Evolutionary conservation across 2,797 vertebrate genomes (phyloP), one percentile per base, ranked within the genome.

Genomic region (Harpagifer antarcticus): DNA sequence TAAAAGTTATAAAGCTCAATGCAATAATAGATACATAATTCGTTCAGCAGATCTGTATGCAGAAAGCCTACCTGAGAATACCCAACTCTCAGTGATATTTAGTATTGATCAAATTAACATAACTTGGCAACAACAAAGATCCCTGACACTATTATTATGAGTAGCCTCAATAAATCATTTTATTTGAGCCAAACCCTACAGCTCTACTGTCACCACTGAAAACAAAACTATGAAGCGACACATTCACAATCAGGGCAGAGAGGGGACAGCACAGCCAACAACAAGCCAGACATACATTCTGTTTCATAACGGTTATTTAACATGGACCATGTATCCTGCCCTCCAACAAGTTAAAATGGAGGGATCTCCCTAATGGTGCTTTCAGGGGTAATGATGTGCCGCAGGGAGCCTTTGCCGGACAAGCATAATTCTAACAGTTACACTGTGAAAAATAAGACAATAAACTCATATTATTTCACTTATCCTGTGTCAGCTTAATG

Each of bases 311-410:
- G 6, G 58, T 37, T 72, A 60, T 58, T 27, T 69, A 76, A 75
- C 45, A 72, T 61, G 40, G 49, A 42, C n/a, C 45, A 57, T 71
- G 47, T 42, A 63, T 73, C 50, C 72, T 63, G 72, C 42, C 50
- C 69, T 78, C 72, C 69, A 83, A 66, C 87, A 71, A 77, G 70
- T 86, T 83, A 72, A 83, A 85, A 74, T 69, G 58, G 80, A 81
- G 71, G 58, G 74, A 83, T 83, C 67, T 78, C 76, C 80, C 72
- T 79, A 57, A 84, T 54, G 68, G 55, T 74, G 63, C 67, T 79
- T 84, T 53, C 37, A 70, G 54, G 61, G 77, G 73, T 82, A 84
- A 83, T 72, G 72, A 86, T 64, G 55, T 68, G 74, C 83, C 12
- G 0, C 65, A 45, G 74, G 72, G 77, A 87, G 57, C 40, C 45